Evolutionary conservation across 2,797 vertebrate genomes (phyloP).

Genomic region (Avahi laniger): DNA sequence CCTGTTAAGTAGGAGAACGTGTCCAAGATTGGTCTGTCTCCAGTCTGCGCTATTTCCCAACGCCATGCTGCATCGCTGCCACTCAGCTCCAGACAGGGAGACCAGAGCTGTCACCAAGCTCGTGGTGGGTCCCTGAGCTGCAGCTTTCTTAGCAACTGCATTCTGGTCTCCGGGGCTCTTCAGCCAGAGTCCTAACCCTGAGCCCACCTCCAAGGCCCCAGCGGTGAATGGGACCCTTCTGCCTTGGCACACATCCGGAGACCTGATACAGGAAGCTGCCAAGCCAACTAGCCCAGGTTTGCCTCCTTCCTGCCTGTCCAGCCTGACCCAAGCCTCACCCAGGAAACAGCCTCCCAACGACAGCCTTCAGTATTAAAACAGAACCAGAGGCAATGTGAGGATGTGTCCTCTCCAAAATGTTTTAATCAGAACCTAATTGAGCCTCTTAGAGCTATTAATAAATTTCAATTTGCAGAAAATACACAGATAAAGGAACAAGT

Average conservation of each 20-base stretch:
- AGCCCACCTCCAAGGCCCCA: not conserved
- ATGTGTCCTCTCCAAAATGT: not conserved
- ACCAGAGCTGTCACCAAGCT: not conserved
- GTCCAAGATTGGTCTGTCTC: not conserved
- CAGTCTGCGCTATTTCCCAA: not conserved
- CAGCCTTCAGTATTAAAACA: not conserved
- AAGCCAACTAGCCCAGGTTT: not conserved
- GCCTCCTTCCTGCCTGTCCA: not conserved
- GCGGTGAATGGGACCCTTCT: not conserved
- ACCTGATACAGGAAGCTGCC: accelerated
- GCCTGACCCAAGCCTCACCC: too few relatives aligned
- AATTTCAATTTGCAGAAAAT: not conserved
- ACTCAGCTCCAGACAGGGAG: not conserved
- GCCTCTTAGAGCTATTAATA: not conserved
- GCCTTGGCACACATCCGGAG: not conserved
- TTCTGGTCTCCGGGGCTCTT: not conserved
- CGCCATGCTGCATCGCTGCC: not conserved
- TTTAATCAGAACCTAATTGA: not conserved
- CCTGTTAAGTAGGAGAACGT: not conserved
- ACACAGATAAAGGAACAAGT: not conserved
- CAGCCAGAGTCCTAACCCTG: not conserved
- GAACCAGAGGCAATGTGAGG: not conserved
- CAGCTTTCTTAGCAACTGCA: not conserved
- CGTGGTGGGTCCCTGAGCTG: not conserved
- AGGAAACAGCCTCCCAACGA: not conserved